Evolutionary conservation across 2,888 invertebrate genomes (phyloP).

Genomic region (Drepana falcataria): DNA sequence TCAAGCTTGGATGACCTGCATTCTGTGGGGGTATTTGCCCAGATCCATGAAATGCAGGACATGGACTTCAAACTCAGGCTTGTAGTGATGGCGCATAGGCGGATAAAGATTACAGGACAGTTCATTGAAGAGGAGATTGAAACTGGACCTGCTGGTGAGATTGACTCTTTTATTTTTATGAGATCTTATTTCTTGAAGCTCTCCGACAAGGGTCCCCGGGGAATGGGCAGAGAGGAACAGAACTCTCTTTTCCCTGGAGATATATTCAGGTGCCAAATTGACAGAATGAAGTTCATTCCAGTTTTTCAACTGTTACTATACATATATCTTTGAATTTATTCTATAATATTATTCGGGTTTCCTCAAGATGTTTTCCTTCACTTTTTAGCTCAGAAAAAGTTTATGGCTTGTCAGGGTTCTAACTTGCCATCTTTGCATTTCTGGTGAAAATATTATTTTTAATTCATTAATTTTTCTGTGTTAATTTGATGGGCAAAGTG

Average conservation of each 20-base stretch:
- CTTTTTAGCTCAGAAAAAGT: too few species aligned
- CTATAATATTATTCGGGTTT: too few species aligned
- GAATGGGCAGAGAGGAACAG: not conserved
- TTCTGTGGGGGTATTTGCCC: slow-evolving; percentile 95
- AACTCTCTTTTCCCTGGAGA: not conserved
- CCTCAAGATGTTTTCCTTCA: too few species aligned
- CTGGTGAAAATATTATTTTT: too few species aligned
- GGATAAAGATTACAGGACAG: slow-evolving; percentile 89
- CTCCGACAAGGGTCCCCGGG: not conserved
- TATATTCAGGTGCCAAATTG: too few species aligned
- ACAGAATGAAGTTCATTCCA: too few species aligned
- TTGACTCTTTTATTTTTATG: slow-evolving; percentile 1
- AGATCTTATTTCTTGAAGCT: not conserved
- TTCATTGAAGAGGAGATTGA: slow-evolving; percentile 86
- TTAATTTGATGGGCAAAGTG: too few species aligned
- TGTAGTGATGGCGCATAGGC: slow-evolving; percentile 96
- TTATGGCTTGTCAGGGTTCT: too few species aligned
- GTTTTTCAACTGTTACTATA: too few species aligned
- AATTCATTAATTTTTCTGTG: too few species aligned
- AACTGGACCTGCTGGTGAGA: slow-evolving; percentile 73
- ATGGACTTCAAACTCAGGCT: slow-evolving; percentile 92
- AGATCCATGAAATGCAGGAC: slow-evolving; percentile 98
- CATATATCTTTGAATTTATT: too few species aligned
- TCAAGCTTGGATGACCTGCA: slow-evolving; percentile 91
- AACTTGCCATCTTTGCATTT: too few species aligned